Percentiles rank a stretch among this genome's conserved stretches.
These are phyloP conservation scores for Pararge aegeria DNA, from an alignment of 1,140 invertebrate genomes.

Conservation along the genomic window DNA sequence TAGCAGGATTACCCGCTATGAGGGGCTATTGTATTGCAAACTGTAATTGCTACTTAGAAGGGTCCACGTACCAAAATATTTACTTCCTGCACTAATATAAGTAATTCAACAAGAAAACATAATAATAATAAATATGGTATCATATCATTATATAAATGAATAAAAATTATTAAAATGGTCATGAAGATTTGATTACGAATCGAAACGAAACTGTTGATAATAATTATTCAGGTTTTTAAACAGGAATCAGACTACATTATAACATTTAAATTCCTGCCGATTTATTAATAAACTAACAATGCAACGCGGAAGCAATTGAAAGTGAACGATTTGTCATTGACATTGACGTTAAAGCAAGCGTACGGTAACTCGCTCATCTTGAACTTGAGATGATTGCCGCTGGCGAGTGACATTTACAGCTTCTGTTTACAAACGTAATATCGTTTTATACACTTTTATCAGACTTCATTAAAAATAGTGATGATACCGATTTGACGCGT, in stretches of 20 bases:
- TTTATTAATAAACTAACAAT: background rate
- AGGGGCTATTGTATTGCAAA: too few species aligned
- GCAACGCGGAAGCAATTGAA: conserved; percentile 41
- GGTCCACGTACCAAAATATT: too few species aligned
- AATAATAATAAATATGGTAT: too few species aligned
- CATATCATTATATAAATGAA: background rate
- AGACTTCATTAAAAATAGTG: background rate
- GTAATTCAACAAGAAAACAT: too few species aligned
- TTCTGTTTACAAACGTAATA: conserved; percentile 45
- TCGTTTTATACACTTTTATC: conserved; percentile 18
- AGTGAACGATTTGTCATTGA: conserved; percentile 60
- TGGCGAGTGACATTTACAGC: conserved; percentile 44
- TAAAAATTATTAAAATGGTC: background rate
- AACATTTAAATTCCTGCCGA: background rate
- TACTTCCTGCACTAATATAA: too few species aligned
- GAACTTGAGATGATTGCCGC: conserved; percentile 58
- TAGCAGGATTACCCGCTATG: too few species aligned
- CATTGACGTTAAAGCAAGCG: conserved; percentile 44
- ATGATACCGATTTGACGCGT: too few species aligned
- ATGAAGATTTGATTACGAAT: background rate
- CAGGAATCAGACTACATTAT: conserved; percentile 5
- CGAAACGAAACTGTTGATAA: background rate
- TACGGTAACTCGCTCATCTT: conserved; percentile 49
- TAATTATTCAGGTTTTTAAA: conserved; percentile 4
- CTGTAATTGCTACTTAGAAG: too few species aligned